These are phyloP conservation scores for Callinectes sapidus DNA, from an alignment of 2,888 invertebrate species.

Conservation along the genomic window DNA sequence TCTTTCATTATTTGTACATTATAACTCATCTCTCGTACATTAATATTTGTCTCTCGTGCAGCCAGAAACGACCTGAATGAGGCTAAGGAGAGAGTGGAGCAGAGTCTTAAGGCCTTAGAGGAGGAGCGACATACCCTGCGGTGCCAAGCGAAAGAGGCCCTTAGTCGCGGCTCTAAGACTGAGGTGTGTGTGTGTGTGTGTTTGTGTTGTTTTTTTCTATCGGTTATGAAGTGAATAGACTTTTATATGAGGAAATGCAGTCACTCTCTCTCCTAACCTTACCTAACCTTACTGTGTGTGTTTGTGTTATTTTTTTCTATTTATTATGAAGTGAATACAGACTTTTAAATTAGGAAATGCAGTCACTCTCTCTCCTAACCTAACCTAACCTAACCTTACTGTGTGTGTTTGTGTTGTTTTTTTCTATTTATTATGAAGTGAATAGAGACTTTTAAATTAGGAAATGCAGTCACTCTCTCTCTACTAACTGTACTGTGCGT, in stretches of 20 bases:
- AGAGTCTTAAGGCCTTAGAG: neutral
- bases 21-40: neutral
- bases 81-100: constrained; percentile 40
- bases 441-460: too few relatives aligned
- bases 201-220: too few relatives aligned
- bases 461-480: too few relatives aligned
- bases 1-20: too few relatives aligned
- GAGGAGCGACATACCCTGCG: constrained; percentile 31
- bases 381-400: neutral
- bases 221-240: too few relatives aligned
- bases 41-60: neutral
- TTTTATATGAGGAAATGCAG: too few relatives aligned
- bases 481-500: neutral
- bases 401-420: neutral
- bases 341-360: too few relatives aligned
- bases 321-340: too few relatives aligned
- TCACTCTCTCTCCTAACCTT: too few relatives aligned
- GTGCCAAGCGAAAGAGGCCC: constrained; percentile 23
- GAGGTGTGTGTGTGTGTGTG: neutral
- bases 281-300: neutral
- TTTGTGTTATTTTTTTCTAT: too few relatives aligned
- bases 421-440: too few relatives aligned
- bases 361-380: too few relatives aligned
- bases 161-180: constrained; percentile 17
- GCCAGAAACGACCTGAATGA: constrained; percentile 35